Evolutionary conservation across 2,113 vertebrate species (phyloP).

Genomic region (Salminus brasiliensis): DNA sequence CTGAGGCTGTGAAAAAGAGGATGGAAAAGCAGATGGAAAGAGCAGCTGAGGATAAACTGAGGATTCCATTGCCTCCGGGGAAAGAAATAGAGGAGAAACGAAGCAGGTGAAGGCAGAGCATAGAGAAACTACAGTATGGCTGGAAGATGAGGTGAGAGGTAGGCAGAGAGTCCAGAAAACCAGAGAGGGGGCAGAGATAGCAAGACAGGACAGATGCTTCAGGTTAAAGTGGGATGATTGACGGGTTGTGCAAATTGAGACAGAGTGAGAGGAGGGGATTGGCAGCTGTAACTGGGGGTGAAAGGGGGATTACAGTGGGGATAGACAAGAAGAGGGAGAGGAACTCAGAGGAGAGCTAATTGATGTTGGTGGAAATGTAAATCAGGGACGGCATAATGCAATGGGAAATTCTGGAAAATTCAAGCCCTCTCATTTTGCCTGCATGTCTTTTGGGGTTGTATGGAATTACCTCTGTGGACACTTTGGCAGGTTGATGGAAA

Average conservation of each 20-base stretch:
- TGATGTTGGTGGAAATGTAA: not conserved
- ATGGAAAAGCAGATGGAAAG: constrained; percentile 19
- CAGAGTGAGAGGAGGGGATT: constrained; percentile 1
- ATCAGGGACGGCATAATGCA: not conserved
- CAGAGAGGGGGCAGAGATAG: not conserved
- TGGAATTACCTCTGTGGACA: constrained; percentile 26
- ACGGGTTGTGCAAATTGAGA: not conserved
- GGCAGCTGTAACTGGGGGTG: not conserved
- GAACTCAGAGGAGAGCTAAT: not conserved
- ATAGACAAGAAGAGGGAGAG: constrained; percentile 31
- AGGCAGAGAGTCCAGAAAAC: not conserved
- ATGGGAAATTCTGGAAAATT: not conserved
- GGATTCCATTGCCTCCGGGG: not conserved
- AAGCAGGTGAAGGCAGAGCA: not conserved
- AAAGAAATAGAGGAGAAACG: constrained; percentile 23
- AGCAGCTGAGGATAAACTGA: constrained; percentile 15
- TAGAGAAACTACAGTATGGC: constrained; percentile 3
- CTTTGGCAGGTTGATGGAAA: constrained; percentile 19
- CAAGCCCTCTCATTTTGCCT: too few species aligned
- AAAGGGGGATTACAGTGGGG: constrained; percentile 44
- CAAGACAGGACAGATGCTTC: not conserved
- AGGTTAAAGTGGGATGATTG: constrained; percentile 21
- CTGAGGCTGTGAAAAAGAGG: not conserved
- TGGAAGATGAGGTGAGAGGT: not conserved
- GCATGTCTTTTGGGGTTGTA: not conserved